Evolutionary conservation across 1,140 invertebrate genomes (phyloP).

Genomic region (Leguminivora glycinivorella): DNA sequence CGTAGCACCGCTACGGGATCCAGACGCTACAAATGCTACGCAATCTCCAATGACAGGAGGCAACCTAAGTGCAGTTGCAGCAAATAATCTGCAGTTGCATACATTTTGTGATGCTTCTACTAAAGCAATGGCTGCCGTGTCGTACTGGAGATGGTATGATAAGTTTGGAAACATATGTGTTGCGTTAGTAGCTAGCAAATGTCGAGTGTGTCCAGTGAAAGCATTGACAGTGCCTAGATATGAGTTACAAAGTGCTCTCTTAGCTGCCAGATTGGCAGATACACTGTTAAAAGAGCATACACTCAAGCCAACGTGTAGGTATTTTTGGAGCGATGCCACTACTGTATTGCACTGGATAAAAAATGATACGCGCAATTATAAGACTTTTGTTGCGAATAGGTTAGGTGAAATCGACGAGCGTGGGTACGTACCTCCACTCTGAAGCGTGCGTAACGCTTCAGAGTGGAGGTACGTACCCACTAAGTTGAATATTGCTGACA

Average conservation of each 20-base stretch:
- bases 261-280: conserved; percentile 5
- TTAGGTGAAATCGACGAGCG: conserved; percentile 53
- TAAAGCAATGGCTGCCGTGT: neutral
- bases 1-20: neutral
- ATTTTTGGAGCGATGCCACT: conserved; percentile 17
- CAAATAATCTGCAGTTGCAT: conserved; percentile 16
- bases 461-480: conserved; percentile 45
- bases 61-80: neutral
- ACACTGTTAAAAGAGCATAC: neutral
- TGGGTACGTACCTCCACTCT: too few species aligned
- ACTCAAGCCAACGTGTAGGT: neutral
- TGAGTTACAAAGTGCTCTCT: conserved; percentile 6
- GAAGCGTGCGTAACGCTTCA: too few species aligned
- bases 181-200: neutral
- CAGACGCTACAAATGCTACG: neutral
- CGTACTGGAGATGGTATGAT: neutral
- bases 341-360: conserved; percentile 6
- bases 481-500: conserved; percentile 42
- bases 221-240: neutral
- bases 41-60: neutral
- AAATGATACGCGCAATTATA: conserved; percentile 4
- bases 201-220: neutral
- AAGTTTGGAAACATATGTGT: neutral
- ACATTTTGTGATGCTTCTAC: neutral
- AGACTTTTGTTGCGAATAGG: conserved; percentile 41